Evolutionary conservation across 2,113 vertebrate species (phyloP).

Genomic region (Uria lomvia): DNA sequence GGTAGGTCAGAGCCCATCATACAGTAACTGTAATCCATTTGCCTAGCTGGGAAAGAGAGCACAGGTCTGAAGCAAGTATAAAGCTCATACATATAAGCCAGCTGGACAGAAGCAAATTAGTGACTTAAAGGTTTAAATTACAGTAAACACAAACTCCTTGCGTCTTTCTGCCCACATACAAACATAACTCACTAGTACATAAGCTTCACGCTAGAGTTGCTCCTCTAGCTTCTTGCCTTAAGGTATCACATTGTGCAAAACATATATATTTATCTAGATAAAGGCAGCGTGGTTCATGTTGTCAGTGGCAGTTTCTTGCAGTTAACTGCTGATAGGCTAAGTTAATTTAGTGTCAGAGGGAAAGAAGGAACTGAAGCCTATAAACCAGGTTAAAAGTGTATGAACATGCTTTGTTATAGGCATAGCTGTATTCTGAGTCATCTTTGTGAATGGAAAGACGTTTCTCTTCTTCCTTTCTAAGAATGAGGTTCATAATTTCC

Average conservation of each 20-base stretch:
- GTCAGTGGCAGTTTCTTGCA: neutral
- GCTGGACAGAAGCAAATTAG: neutral
- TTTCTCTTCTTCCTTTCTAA: neutral
- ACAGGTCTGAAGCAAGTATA: neutral
- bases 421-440: neutral
- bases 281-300: neutral
- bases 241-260: neutral
- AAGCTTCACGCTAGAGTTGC: neutral
- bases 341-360: neutral
- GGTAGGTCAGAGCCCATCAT: neutral
- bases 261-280: neutral
- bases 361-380: neutral
- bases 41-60: neutral
- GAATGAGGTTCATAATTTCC: neutral
- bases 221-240: neutral
- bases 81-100: neutral
- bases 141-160: neutral
- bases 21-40: neutral
- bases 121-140: neutral
- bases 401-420: neutral
- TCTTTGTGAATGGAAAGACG: neutral
- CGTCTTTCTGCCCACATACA: accelerated
- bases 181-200: neutral
- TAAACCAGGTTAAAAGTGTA: neutral
- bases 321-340: neutral